A percentile compares a stretch with the other conserved stretches of the same genome.
Conservation (phyloP, 2,888 invertebrate species). For the Trilocha varians region DNA sequence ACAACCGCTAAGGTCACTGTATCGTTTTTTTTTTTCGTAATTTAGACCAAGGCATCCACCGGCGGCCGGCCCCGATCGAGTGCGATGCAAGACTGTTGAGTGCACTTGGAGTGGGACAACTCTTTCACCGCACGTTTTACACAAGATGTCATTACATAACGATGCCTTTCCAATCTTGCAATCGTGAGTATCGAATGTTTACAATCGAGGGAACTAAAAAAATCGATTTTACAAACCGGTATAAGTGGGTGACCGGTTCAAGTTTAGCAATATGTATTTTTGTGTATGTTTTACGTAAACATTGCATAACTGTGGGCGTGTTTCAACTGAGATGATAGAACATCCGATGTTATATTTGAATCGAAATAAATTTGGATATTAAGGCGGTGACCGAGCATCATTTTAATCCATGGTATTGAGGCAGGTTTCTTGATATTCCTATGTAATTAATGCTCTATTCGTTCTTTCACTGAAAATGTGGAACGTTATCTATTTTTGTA, state of each 20-base stretch:
- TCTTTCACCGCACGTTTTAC: constrained; percentile 59
- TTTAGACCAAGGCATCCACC: constrained; percentile 2
- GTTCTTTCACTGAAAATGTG: too few species aligned
- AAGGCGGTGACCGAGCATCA: too few species aligned
- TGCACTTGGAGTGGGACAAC: constrained; percentile 26
- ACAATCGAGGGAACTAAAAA: constrained; percentile 7
- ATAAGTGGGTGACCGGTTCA: constrained; percentile 12
- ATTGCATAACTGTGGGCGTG: neutral
- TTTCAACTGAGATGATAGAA: neutral
- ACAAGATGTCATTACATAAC: constrained; percentile 56
- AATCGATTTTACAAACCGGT: constrained; percentile 10
- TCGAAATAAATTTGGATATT: neutral
- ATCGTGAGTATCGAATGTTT: constrained; percentile 21
- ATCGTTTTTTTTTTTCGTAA: neutral
- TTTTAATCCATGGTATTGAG: too few species aligned
- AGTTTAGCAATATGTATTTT: constrained; percentile 9
- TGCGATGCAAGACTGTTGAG: constrained; percentile 52
- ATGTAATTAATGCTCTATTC: too few species aligned
- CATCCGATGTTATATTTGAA: too few species aligned
- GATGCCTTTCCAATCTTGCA: constrained; percentile 56
- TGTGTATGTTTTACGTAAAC: neutral
- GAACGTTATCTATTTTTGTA: too few species aligned
- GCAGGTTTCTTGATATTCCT: too few species aligned
- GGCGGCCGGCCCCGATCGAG: constrained; percentile 36
- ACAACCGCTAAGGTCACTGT: neutral